Percentiles rank a stretch among this genome's conserved stretches.
Evolutionary conservation across 2,797 vertebrate species (phyloP).

Genomic region (Lerista edwardsae): DNA sequence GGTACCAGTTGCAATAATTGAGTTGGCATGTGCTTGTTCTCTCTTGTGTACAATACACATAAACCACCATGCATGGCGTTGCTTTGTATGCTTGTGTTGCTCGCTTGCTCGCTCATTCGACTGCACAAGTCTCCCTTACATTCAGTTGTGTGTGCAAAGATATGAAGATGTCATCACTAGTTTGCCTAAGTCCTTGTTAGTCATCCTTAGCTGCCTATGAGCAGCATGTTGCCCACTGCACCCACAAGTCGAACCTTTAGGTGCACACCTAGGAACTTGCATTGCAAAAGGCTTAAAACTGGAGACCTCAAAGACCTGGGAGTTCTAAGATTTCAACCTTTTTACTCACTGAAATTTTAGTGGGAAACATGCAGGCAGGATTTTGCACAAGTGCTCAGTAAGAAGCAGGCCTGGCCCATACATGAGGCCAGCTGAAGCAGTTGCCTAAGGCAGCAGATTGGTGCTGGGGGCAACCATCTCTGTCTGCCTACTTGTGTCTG

Average conservation of each 20-base stretch:
- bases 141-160: slow-evolving; percentile 8
- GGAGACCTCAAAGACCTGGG: too few relatives aligned
- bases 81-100: neutral
- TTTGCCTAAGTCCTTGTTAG: neutral
- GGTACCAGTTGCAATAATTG: neutral
- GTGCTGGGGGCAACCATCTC: too few relatives aligned
- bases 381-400: too few relatives aligned
- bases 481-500: too few relatives aligned
- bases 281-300: neutral
- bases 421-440: too few relatives aligned
- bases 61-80: slow-evolving; percentile 1
- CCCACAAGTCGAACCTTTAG: neutral
- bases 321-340: too few relatives aligned
- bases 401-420: too few relatives aligned
- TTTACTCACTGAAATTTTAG: too few relatives aligned
- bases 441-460: too few relatives aligned
- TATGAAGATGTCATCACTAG: slow-evolving; percentile 28
- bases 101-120: slow-evolving; percentile 9
- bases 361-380: too few relatives aligned
- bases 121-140: neutral
- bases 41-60: neutral
- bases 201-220: slow-evolving; percentile 33
- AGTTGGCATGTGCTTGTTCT: neutral
- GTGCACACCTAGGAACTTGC: neutral
- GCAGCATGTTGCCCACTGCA: neutral